A percentile compares a stretch with the other conserved stretches of the same genome.
Evolutionary conservation across 2,888 invertebrate genomes (phyloP).

Genomic region (Phengaris alcon): DNA sequence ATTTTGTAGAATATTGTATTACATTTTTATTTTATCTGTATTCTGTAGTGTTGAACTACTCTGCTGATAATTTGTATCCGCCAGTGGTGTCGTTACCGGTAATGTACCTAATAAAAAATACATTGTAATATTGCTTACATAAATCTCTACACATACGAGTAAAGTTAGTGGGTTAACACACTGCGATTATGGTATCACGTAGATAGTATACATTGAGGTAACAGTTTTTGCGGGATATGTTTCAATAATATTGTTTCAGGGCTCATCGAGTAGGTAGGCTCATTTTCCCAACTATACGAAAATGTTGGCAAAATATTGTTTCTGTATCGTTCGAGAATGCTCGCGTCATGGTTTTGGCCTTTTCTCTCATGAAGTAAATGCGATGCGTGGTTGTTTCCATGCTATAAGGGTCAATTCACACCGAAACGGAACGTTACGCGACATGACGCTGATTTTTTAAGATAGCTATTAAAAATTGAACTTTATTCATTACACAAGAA

Average conservation of each 20-base stretch:
- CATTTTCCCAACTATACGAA: not conserved
- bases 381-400: too few relatives aligned
- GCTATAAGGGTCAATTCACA: too few relatives aligned
- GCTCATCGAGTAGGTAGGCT: not conserved
- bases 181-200: slow-evolving; percentile 7
- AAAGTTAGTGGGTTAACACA: not conserved
- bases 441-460: too few relatives aligned
- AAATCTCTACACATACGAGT: slow-evolving; percentile 14
- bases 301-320: not conserved
- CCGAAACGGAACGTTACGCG: too few relatives aligned
- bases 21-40: slow-evolving; percentile 1
- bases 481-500: too few relatives aligned
- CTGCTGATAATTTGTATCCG: not conserved
- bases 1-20: not conserved
- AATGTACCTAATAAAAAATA: too few relatives aligned
- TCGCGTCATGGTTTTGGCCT: not conserved
- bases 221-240: not conserved
- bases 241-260: not conserved
- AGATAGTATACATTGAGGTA: not conserved
- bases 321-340: not conserved
- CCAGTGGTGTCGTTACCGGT: not conserved
- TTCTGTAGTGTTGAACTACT: slow-evolving; percentile 5
- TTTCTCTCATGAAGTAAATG: too few relatives aligned
- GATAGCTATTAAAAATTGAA: too few relatives aligned
- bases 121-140: slow-evolving; percentile 12